Evolutionary conservation across 2,113 vertebrate genomes (phyloP).

Genomic region (Ciconia maguari): DNA sequence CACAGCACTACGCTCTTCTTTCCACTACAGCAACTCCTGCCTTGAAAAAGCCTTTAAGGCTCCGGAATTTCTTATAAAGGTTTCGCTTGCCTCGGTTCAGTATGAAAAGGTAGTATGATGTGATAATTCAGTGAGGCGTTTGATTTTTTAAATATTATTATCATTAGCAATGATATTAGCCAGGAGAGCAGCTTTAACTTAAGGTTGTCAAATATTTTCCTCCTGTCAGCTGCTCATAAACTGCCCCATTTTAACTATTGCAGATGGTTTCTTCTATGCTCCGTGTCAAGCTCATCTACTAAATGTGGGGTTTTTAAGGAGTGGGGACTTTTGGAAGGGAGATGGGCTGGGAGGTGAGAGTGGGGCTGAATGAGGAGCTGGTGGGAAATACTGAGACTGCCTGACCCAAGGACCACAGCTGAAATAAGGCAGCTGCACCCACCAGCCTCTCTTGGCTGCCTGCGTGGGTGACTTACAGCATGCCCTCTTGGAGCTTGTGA

Average conservation of each 20-base stretch:
- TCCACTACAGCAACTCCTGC: neutral
- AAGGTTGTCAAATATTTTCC: neutral
- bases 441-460: neutral
- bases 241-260: neutral
- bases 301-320: neutral
- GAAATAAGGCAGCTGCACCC: neutral
- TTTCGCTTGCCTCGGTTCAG: neutral
- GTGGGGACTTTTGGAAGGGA: neutral
- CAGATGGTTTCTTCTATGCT: neutral
- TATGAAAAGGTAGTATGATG: neutral
- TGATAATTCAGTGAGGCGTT: neutral
- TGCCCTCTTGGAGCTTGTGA: neutral
- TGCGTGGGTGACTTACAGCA: fast-evolving
- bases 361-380: neutral
- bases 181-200: neutral
- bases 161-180: neutral
- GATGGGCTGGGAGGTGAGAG: neutral
- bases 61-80: neutral
- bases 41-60: neutral
- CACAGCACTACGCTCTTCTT: neutral
- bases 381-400: neutral
- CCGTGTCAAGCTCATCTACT: neutral
- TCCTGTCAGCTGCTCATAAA: neutral
- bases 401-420: neutral
- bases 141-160: neutral